Base-by-base conservation (phyloP, 2,888 invertebrate genomes). In the Trichopoda pennipes region DNA sequence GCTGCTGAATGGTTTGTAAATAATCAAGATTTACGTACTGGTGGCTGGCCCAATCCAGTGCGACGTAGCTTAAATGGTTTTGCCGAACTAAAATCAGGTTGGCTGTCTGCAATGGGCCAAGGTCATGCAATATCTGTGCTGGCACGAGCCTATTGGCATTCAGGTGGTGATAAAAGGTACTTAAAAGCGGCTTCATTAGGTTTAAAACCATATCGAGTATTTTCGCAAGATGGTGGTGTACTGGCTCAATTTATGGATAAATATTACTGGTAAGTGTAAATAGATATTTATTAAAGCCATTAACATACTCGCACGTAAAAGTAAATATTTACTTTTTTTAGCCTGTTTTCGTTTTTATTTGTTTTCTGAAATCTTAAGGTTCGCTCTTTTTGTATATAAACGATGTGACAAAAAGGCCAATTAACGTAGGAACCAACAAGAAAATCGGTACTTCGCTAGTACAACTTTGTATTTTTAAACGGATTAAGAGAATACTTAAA, bases 21-120 rank as follows among this genome's bases (percentile, higher is more conserved):
- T 35, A 93, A 95, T 91, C 99, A 99, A 92, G 96, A 98, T 89
- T 90, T 93, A 69, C 93, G 93, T 85, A 94, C 94, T 21, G 99
- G 99, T 60, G 99, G 98, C 81, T 99, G 99, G 98, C 94, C 97
- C 61, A 97, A 98, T 89, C 96, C 96, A 68, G 98, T 98, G 61
- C 93, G 94, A 76, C 92, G 98, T 88, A 94, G 93, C 91, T 93
- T 95, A 85, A 92, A 94, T 58, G 95, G 95, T 28, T 95, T 95
- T 90, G 93, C 94, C 9, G 95, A 95, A 86, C 93, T 99, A 61
- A 93, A 93, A 85, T 95, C 97, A 1, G 98, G 98, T 80, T 98
- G 98, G 98, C 96, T 98, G 90, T 99, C 98, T 0, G 97, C 99
- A 0, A 99, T 99, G 99, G 98, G 97, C 3, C 99, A 99, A 90